Evolutionary conservation across 2,888 invertebrate genomes (phyloP), one percentile per base, ranked within the genome.

Genomic region (Thyatira batis): DNA sequence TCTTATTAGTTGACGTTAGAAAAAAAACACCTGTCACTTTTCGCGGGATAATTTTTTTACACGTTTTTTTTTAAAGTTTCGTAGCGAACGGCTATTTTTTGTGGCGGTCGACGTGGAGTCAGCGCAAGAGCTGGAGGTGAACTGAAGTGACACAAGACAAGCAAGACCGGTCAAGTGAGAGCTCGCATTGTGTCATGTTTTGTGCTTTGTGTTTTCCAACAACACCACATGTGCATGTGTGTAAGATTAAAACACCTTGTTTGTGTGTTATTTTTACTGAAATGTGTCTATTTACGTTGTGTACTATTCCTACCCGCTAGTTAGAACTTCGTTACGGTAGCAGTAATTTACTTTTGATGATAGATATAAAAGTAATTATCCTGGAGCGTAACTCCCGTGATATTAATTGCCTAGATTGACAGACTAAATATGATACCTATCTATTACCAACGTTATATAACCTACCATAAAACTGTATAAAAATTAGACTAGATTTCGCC

Each of bases 131-230:
- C 78, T 78, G 75, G 82, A 80, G 78, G 76, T 69, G 76, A 84
- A 89, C 90, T 89, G 80, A 73, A 69, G 62, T 55, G 67, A 66
- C 61, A 55, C 49, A 53, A 64, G 52, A 54, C 66, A 52, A 57
- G 65, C 55, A 67, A 76, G 74, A n/a, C 77, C 83, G 84, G 86
- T 87, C 82, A 83, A 84, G 81, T 78, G 74, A 83, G 85, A 84
- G 83, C 75, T 76, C 69, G 67, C 70, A 73, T 81, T 82, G 86
- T 88, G 82, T 82, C 84, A 80, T 84, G 78, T 67, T 13, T 62
- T 65, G 63, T 63, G 55, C 52, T 59, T 51, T 53, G 61, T 61
- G 80, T 80, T 75, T 84, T 84, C 76, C 77, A 82, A 60, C 74
- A 69, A 68, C 39, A 52, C 63, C 61, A 63, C 67, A n/a, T n/a